Percentiles rank a stretch among this genome's conserved stretches.
These are phyloP conservation scores for Rhadina sibilatrix DNA, from an alignment of 2,113 vertebrate genomes.

Conservation along the genomic window DNA sequence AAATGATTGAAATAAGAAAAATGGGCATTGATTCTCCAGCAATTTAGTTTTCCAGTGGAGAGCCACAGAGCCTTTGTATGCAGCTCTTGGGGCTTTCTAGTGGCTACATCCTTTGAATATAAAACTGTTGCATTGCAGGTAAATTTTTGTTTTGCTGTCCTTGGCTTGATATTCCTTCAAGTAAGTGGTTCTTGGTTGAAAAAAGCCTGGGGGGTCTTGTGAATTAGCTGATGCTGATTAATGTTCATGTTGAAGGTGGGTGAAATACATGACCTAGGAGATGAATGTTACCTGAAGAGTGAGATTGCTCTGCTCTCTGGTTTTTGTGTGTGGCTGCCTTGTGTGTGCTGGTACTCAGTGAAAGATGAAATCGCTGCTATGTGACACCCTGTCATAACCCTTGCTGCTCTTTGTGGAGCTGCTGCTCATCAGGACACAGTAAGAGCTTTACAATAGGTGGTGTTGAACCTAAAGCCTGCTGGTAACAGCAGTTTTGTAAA, in stretches of 20 bases:
- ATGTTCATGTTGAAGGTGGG: neutral
- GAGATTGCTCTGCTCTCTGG: neutral
- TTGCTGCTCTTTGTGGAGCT: neutral
- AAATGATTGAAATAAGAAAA: constrained; percentile 19
- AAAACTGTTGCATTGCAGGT: constrained; percentile 47
- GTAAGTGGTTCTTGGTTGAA: neutral
- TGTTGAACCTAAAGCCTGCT: neutral
- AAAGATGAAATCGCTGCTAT: neutral
- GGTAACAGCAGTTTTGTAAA: neutral
- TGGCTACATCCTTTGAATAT: neutral
- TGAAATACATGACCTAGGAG: neutral
- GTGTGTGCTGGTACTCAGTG: neutral
- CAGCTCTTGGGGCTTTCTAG: neutral
- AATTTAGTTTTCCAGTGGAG: neutral
- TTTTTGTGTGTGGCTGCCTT: neutral
- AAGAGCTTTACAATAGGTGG: neutral
- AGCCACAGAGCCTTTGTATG: constrained; percentile 3
- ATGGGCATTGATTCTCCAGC: constrained; percentile 19
- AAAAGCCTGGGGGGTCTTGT: neutral
- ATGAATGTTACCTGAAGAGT: neutral
- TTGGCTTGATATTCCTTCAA: neutral
- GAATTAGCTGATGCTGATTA: neutral
- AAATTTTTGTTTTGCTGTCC: neutral
- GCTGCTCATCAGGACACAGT: neutral
- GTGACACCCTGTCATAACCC: neutral